Evolutionary conservation across 1,140 invertebrate species (phyloP).

Genomic region (Panagrolaimus sp.): DNA sequence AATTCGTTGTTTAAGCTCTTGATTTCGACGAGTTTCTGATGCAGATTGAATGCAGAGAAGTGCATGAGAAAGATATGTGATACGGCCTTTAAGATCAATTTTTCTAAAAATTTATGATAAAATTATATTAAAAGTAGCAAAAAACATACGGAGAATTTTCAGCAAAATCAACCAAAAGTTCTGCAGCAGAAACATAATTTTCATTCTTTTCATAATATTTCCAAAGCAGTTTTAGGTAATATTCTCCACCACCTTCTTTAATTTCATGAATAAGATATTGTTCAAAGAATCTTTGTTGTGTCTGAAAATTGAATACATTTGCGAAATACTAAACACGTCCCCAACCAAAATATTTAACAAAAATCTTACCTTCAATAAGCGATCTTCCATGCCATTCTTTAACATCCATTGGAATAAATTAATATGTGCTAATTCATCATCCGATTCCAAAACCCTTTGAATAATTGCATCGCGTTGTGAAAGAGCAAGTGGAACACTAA

Average conservation of each 20-base stretch:
- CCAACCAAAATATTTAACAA: no score
- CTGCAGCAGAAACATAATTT: constrained; percentile 83
- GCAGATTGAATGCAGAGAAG: constrained; percentile 81
- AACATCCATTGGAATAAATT: constrained; percentile 87
- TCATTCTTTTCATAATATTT: constrained; percentile 85
- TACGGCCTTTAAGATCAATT: constrained; percentile 66
- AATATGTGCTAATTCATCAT: constrained; percentile 81
- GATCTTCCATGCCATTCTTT: constrained; percentile 71
- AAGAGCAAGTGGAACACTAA: neutral
- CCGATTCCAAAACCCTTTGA: constrained; percentile 60
- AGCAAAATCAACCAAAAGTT: constrained; percentile 78
- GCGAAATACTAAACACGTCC: no score
- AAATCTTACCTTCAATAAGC: constrained; percentile 66
- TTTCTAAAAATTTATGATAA: constrained; percentile 57
- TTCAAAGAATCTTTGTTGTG: constrained; percentile 59
- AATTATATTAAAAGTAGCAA: constrained; percentile 62
- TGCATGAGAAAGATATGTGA: constrained; percentile 81
- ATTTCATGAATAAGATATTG: constrained; percentile 46
- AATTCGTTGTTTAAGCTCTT: constrained; percentile 79
- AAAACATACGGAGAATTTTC: constrained; percentile 70
- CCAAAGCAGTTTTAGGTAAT: constrained; percentile 79
- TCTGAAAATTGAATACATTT: constrained; percentile 41
- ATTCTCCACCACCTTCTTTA: constrained; percentile 61
- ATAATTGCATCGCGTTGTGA: constrained; percentile 62
- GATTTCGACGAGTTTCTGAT: constrained; percentile 65